Conservation (phyloP, 2,113 vertebrate species). For the Chloroceryle aenea region DNA sequence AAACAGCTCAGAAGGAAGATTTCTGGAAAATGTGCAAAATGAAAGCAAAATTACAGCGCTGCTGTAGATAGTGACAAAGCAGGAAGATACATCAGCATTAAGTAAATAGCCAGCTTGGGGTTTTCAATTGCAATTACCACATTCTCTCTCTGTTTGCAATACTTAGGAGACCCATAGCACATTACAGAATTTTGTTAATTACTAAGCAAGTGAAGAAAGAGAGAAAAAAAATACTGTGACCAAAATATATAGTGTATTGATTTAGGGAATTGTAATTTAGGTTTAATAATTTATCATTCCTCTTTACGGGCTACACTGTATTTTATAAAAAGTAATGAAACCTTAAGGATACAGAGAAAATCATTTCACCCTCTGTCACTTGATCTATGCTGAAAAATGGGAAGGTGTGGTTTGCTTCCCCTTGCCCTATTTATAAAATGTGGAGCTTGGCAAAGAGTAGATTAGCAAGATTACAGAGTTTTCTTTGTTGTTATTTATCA, state of each 20-base stretch:
- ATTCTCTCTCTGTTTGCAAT: not conserved
- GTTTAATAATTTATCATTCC: constrained; percentile 37
- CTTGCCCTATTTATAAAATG: not conserved
- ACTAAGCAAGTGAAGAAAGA: not conserved
- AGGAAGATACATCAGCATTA: constrained; percentile 35
- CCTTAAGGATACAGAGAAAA: constrained; percentile 1
- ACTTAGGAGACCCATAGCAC: constrained; percentile 18
- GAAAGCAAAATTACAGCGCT: constrained; percentile 15
- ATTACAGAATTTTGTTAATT: constrained; percentile 59
- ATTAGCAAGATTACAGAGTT: constrained; percentile 32
- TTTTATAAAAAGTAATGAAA: constrained; percentile 14
- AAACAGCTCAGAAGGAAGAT: not conserved
- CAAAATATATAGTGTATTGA: constrained; percentile 6
- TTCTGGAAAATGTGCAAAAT: constrained; percentile 8
- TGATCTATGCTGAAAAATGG: constrained; percentile 9
- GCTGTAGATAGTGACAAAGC: constrained; percentile 24
- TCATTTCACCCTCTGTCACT: not conserved
- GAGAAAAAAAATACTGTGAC: not conserved
- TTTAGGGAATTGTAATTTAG: constrained; percentile 5
- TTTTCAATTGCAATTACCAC: constrained; percentile 45
- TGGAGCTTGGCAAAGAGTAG: constrained; percentile 2
- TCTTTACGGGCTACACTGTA: not conserved
- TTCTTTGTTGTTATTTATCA: not conserved
- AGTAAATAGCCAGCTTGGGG: constrained; percentile 50
- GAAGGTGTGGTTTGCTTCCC: not conserved